Evolutionary conservation across 2,113 vertebrate species (phyloP).

Genomic region (Panthera tigris): DNA sequence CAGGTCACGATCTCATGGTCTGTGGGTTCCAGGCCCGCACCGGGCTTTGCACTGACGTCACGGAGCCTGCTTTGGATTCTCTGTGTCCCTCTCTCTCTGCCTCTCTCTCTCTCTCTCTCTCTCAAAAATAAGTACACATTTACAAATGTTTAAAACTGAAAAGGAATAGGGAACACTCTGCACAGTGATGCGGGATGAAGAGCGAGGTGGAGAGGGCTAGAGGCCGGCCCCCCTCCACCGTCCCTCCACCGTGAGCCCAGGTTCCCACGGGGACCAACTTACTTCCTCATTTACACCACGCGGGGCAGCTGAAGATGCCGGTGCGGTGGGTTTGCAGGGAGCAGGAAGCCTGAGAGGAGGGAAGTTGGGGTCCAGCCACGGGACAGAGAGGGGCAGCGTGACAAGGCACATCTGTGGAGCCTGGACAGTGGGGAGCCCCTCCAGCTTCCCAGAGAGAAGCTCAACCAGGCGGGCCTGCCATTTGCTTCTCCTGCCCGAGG

Average conservation of each 20-base stretch:
- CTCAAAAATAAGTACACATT: too few species aligned
- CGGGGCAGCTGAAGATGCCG: constrained; percentile 73
- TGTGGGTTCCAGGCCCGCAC: too few species aligned
- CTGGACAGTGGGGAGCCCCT: neutral
- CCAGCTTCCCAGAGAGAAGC: neutral
- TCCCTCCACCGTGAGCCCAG: constrained; percentile 52
- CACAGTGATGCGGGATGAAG: too few species aligned
- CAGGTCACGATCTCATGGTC: too few species aligned
- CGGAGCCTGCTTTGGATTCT: too few species aligned
- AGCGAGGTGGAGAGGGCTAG: neutral
- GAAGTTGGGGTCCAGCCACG: constrained; percentile 37
- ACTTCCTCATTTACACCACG: constrained; percentile 79
- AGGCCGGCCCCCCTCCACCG: constrained; percentile 45
- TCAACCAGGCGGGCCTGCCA: too few species aligned
- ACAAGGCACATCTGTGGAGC: too few species aligned
- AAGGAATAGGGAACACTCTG: too few species aligned
- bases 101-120: too few species aligned
- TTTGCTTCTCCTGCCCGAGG: neutral
- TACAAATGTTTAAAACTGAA: too few species aligned
- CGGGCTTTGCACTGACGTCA: too few species aligned
- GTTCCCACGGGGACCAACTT: constrained; percentile 80
- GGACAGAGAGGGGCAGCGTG: accelerated
- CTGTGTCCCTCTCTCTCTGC: too few species aligned
- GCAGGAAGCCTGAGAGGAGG: constrained; percentile 63
- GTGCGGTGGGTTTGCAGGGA: constrained; percentile 63